phyloP scores from a whole-genome alignment of 1,140 invertebrate genomes.

The Physella acuta region DNA sequence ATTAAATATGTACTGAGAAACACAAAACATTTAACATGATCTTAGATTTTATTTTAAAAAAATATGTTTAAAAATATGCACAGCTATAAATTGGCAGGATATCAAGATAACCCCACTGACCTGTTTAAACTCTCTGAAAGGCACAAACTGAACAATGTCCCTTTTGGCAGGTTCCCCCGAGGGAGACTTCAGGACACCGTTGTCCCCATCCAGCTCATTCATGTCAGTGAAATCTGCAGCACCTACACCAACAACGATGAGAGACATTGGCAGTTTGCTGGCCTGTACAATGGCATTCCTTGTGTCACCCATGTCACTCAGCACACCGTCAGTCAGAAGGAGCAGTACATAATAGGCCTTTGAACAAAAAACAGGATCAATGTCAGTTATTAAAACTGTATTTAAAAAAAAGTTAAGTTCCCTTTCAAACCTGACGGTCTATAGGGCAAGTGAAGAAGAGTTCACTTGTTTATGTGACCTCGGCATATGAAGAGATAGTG shows the following conservation, averaged over 20 bases:
- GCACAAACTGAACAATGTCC: slow-evolving; percentile 69
- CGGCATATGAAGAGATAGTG: too few species aligned
- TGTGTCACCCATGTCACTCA: slow-evolving; percentile 70
- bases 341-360: slow-evolving; percentile 69
- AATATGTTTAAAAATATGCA: neutral
- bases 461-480: too few species aligned
- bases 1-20: neutral
- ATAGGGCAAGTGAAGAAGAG: too few species aligned
- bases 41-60: neutral
- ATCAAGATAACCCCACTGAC: slow-evolving; percentile 35
- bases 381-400: too few species aligned
- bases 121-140: slow-evolving; percentile 62
- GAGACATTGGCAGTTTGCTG: slow-evolving; percentile 65
- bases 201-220: slow-evolving; percentile 66
- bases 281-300: slow-evolving; percentile 65
- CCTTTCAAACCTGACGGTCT: too few species aligned
- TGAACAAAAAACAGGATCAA: too few species aligned
- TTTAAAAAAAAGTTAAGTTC: too few species aligned
- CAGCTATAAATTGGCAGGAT: too few species aligned
- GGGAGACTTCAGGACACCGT: slow-evolving; percentile 58
- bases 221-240: slow-evolving; percentile 66
- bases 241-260: slow-evolving; percentile 69
- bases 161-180: slow-evolving; percentile 59
- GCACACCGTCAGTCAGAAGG: slow-evolving; percentile 71
- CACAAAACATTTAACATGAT: neutral